These are phyloP conservation scores for Tenrec ecaudatus DNA, from an alignment of 2,113 vertebrate genomes.

Conservation along the genomic window DNA sequence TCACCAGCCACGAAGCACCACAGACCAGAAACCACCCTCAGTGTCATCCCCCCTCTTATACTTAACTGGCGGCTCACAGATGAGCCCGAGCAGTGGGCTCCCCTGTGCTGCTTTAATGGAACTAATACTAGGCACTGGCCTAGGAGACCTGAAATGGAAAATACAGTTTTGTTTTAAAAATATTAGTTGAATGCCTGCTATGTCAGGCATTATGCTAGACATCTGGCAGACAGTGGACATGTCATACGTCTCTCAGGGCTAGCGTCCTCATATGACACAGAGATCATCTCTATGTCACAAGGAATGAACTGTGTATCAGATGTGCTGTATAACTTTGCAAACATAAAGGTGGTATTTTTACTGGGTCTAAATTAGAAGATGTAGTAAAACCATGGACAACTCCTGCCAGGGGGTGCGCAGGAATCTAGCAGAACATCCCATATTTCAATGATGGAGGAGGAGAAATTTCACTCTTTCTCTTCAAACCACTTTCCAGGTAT, in stretches of 20 bases:
- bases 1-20: conserved; percentile 42
- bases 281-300: conserved; percentile 16
- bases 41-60: neutral
- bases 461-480: conserved; percentile 51
- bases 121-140: neutral
- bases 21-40: conserved; percentile 23
- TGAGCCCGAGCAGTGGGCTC: neutral
- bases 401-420: neutral
- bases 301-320: conserved; percentile 4
- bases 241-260: conserved; percentile 2
- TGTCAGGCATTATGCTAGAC: neutral
- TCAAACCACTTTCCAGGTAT: neutral
- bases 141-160: neutral
- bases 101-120: neutral
- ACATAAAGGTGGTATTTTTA: conserved; percentile 36
- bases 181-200: conserved; percentile 24
- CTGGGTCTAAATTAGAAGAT: conserved; percentile 1
- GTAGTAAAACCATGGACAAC: conserved; percentile 39
- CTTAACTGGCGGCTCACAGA: neutral
- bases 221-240: conserved; percentile 12
- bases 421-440: conserved; percentile 8
- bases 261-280: neutral
- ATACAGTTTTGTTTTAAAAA: neutral
- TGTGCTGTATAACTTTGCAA: neutral
- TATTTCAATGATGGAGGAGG: neutral